Percentiles rank a stretch among this genome's conserved stretches.
Conservation (phyloP, 2,113 vertebrate genomes). For the Aldabrachelys gigantea region DNA sequence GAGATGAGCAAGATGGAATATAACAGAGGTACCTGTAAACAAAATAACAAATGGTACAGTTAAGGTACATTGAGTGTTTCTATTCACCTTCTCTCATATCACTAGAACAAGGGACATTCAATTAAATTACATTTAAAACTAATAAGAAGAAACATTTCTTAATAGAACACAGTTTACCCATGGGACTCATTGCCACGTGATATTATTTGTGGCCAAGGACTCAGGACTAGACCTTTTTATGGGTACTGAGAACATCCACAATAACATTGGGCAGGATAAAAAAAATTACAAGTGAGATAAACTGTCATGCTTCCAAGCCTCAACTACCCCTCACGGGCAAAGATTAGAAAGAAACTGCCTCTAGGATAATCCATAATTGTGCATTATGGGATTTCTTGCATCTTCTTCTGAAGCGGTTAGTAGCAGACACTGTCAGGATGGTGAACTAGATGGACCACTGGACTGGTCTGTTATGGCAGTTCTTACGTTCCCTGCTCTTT, state of each 20-base stretch:
- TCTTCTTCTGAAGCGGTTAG: neutral
- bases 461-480: neutral
- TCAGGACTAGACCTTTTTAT: neutral
- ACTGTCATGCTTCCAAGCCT: neutral
- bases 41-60: neutral
- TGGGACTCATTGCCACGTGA: neutral
- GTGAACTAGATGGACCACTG: neutral
- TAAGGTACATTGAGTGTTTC: neutral
- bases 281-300: neutral
- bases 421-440: neutral
- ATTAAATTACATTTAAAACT: neutral
- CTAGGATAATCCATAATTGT: neutral
- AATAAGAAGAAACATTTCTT: neutral
- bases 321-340: neutral
- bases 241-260: neutral
- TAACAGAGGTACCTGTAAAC: neutral
- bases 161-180: neutral
- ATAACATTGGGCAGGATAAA: neutral
- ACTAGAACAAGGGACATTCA: neutral
- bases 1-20: neutral
- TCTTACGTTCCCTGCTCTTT: neutral
- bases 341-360: neutral
- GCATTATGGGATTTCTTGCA: neutral
- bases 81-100: neutral
- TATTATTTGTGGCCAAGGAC: neutral